Percentiles rank a stretch among this genome's conserved stretches.
Conservation (phyloP, 1,140 invertebrate species). For the Drosophila tristis region DNA sequence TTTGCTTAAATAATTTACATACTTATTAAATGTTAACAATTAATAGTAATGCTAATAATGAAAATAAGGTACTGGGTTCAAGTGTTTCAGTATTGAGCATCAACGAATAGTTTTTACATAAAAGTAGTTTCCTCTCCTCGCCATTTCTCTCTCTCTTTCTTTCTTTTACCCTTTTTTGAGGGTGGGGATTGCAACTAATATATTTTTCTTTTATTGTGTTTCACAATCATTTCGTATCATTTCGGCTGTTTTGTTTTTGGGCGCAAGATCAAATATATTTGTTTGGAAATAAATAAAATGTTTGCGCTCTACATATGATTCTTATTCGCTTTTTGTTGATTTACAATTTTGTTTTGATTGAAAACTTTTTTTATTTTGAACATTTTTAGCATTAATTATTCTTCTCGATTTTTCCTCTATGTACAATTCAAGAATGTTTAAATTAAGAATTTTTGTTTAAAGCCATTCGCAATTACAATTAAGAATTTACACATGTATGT, state of each 20-base stretch:
- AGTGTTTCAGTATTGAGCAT: constrained; percentile 76
- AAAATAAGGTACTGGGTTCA: constrained; percentile 84
- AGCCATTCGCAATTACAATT: constrained; percentile 60
- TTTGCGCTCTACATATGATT: constrained; percentile 45
- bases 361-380: constrained; percentile 52
- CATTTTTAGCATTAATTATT: constrained; percentile 53
- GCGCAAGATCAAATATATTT: constrained; percentile 63
- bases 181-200: constrained; percentile 63
- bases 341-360: constrained; percentile 31
- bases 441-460: constrained; percentile 67
- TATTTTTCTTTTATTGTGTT: constrained; percentile 46
- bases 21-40: constrained; percentile 79
- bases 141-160: constrained; percentile 35
- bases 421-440: constrained; percentile 78
- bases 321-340: constrained; percentile 36
- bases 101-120: constrained; percentile 73
- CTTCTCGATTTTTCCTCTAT: constrained; percentile 47
- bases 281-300: constrained; percentile 52
- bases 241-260: constrained; percentile 4
- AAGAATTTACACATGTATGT: constrained; percentile 49
- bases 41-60: constrained; percentile 82
- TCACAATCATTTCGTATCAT: constrained; percentile 50
- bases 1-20: constrained; percentile 80
- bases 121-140: constrained; percentile 59
- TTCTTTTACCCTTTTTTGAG: constrained; percentile 29